These are phyloP conservation scores for Erethizon dorsatum DNA, from an alignment of 2,797 vertebrate species.

Conservation along the genomic window DNA sequence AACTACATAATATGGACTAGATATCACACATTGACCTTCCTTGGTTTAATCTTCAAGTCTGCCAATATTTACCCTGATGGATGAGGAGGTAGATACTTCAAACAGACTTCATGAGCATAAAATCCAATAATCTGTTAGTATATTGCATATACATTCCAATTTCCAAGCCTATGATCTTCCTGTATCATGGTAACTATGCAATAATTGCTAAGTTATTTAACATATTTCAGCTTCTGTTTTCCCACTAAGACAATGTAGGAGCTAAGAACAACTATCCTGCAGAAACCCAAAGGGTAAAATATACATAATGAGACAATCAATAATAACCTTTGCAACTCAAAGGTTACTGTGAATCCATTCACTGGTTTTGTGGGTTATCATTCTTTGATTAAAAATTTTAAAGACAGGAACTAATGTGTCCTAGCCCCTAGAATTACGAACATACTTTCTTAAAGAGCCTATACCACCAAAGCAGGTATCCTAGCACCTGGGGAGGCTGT, in stretches of 20 bases:
- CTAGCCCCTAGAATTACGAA: background rate
- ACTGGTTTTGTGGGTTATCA: no score
- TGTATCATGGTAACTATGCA: background rate
- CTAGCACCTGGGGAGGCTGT: background rate
- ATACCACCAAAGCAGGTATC: background rate
- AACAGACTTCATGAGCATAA: background rate
- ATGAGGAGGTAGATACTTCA: background rate
- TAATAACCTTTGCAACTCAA: background rate
- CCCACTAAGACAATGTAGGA: background rate
- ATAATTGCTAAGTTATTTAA: background rate
- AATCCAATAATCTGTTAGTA: background rate
- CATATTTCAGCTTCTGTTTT: conserved; percentile 1
- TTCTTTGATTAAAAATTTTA: background rate
- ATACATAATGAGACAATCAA: background rate
- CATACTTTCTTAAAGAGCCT: background rate
- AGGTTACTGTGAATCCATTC: background rate
- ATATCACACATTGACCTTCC: background rate
- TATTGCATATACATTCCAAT: background rate
- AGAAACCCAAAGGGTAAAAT: conserved; percentile 21
- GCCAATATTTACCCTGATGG: background rate
- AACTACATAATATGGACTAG: no score
- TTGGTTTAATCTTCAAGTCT: conserved; percentile 28
- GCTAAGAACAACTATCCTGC: background rate
- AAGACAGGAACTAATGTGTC: background rate
- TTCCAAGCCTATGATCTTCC: background rate